Conservation (phyloP, 2,797 vertebrate genomes). For the Myotis findleyi region DNA sequence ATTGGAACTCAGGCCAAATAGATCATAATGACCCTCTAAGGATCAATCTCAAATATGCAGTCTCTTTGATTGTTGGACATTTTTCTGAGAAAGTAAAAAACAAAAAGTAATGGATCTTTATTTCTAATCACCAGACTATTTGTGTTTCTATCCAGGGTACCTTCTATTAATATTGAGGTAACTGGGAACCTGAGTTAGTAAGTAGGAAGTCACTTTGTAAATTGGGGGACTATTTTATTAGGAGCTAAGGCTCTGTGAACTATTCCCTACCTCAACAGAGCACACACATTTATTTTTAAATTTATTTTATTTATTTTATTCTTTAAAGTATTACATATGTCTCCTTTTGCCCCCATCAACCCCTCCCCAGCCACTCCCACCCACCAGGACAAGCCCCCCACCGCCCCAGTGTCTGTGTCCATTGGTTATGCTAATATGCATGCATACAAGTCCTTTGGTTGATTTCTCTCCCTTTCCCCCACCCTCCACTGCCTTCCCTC, state of each 20-base stretch:
- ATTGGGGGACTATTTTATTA: not conserved
- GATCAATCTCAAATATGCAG: not conserved
- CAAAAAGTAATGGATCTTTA: not conserved
- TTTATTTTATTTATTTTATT: no score
- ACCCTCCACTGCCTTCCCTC: no score
- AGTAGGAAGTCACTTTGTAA: slow-evolving; percentile 9
- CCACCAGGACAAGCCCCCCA: no score
- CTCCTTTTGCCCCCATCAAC: no score
- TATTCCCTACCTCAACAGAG: not conserved
- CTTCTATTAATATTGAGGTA: not conserved
- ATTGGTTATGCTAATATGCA: no score
- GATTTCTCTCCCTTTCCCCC: no score
- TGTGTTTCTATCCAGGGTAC: not conserved
- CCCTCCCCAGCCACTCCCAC: no score
- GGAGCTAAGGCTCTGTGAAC: not conserved
- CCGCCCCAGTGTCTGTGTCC: no score
- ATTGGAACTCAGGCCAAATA: not conserved
- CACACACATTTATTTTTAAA: not conserved
- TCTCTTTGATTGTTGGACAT: not conserved
- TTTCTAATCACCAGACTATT: slow-evolving; percentile 4
- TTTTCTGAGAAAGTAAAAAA: slow-evolving; percentile 1
- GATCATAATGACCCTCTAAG: not conserved
- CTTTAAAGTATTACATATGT: no score
- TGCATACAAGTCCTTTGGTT: no score
- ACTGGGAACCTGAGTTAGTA: not conserved